phyloP scores from a whole-genome alignment of 2,888 invertebrate species.

The Thymelicus acteon region DNA sequence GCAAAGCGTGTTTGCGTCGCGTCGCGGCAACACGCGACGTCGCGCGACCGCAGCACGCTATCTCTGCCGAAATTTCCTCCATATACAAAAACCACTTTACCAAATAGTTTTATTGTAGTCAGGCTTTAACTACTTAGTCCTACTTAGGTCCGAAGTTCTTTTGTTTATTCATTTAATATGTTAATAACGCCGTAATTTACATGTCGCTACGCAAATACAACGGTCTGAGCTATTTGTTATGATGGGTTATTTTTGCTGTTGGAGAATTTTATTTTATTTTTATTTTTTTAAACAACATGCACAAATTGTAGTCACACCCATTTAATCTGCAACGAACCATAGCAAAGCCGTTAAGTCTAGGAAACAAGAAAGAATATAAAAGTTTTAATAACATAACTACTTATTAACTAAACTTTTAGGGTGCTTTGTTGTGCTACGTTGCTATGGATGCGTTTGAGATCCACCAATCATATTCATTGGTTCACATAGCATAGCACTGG shows the following conservation, averaged over 20 bases:
- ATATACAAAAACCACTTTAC: constrained; percentile 16
- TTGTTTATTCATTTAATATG: background rate
- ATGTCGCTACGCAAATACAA: background rate
- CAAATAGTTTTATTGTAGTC: constrained; percentile 25
- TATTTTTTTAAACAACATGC: too few species aligned
- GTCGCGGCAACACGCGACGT: constrained; percentile 54
- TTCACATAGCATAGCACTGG: too few species aligned
- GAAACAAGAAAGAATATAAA: too few species aligned
- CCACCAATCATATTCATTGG: too few species aligned
- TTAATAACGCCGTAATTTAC: background rate
- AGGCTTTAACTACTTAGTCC: constrained; percentile 13
- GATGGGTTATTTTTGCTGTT: too few species aligned
- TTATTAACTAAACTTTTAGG: too few species aligned
- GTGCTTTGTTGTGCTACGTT: too few species aligned
- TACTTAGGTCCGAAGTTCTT: background rate
- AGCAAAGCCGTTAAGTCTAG: background rate
- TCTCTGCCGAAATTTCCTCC: constrained; percentile 14
- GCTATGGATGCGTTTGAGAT: too few species aligned
- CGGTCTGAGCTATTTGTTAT: background rate
- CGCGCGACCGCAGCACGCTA: constrained; percentile 38
- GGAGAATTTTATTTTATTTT: background rate
- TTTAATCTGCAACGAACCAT: background rate
- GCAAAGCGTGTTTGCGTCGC: constrained; percentile 51
- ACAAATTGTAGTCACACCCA: too few species aligned
- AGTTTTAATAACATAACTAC: too few species aligned